Percentiles rank a stretch among this genome's conserved stretches.
These are phyloP conservation scores for Patella pellucida DNA, from an alignment of 2,888 invertebrate species.

Conservation along the genomic window DNA sequence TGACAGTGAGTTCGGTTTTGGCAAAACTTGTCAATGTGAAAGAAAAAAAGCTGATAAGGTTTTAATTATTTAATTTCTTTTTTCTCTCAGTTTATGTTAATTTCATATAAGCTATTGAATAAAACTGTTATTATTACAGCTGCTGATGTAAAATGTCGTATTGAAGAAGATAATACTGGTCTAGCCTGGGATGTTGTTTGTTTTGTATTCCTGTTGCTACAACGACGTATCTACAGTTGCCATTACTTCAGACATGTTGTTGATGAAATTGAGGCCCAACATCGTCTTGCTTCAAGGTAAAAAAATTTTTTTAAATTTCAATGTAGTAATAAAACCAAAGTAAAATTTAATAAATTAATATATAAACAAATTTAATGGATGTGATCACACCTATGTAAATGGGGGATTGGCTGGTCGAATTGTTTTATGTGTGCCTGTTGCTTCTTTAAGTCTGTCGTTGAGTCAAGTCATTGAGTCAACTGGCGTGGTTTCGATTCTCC, in stretches of 20 bases:
- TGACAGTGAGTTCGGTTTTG: no score
- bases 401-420: no score
- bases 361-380: no score
- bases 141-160: conserved; percentile 32
- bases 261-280: conserved; percentile 94
- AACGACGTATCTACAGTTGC: conserved; percentile 91
- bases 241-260: conserved; percentile 98
- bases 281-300: conserved; percentile 89
- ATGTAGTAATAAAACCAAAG: background rate
- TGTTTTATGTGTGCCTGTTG: no score
- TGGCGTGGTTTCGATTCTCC: no score
- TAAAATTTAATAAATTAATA: background rate
- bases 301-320: background rate
- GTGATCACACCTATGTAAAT: no score
- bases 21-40: background rate
- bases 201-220: conserved; percentile 92
- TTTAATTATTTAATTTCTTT: no score
- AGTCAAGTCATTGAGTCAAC: no score
- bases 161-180: conserved; percentile 83
- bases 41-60: no score
- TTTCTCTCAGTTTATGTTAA: no score
- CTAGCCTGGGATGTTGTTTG: conserved; percentile 93
- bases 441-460: no score
- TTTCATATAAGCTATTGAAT: background rate
- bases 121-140: conserved; percentile 9